phyloP scores from a whole-genome alignment of 2,888 invertebrate genomes.

The Aleiodes alternator region DNA sequence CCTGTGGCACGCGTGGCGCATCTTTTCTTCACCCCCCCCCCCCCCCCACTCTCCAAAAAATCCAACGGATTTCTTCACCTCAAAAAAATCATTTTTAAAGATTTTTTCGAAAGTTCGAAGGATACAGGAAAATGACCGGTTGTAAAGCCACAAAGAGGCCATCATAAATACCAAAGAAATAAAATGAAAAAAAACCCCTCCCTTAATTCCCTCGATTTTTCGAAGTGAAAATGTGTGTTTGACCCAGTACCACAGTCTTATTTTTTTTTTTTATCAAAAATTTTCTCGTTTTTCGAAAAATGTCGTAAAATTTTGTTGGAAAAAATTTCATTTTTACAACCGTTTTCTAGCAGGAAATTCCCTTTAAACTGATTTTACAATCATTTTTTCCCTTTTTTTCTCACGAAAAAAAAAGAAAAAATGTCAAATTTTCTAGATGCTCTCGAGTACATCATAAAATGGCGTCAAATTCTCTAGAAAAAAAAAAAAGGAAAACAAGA shows the following conservation, averaged over 20 bases:
- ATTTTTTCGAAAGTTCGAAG: conserved; percentile 26
- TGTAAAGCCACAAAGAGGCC: conserved; percentile 37
- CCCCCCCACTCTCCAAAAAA: neutral
- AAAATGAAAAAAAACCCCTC: neutral
- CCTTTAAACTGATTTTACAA: neutral
- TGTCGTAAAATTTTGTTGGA: conserved; percentile 3
- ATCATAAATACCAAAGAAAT: conserved; percentile 44
- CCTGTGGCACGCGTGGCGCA: conserved; percentile 69
- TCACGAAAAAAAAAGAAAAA: neutral
- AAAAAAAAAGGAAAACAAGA: neutral
- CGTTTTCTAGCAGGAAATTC: too few relatives aligned
- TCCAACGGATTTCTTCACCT: conserved; percentile 6
- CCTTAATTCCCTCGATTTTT: conserved; percentile 31
- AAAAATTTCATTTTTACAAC: conserved; percentile 38
- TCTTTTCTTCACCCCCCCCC: conserved; percentile 1
- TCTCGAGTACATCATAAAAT: too few relatives aligned
- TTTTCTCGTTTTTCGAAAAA: conserved; percentile 15
- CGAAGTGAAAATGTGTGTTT: conserved; percentile 30
- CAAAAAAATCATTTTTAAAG: conserved; percentile 11
- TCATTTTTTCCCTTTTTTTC: neutral
- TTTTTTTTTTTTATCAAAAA: conserved; percentile 39
- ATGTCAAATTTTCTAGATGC: neutral
- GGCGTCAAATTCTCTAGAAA: neutral
- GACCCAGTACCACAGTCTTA: conserved; percentile 49
- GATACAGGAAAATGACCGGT: conserved; percentile 8